Base-by-base conservation (phyloP, 2,113 vertebrate genomes). In the Procavia capensis region DNA sequence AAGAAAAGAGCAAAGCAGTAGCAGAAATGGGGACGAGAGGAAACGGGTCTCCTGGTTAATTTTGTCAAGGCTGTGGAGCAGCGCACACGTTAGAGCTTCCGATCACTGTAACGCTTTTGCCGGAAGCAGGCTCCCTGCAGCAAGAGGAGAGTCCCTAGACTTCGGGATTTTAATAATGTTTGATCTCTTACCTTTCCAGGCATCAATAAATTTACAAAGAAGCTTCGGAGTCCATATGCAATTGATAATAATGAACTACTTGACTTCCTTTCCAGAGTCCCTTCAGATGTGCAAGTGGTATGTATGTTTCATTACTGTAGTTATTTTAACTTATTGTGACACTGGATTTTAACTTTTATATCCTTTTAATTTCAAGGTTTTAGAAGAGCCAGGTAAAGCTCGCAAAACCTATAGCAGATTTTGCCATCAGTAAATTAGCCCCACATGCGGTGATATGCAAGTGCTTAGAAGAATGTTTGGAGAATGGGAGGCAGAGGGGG, bases 131-230 rank as follows among this genome's bases (percentile, higher is more conserved):
- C 41, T 70, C 89, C 96, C 43, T 61, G 4, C 5, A 47, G 90
- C 24, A 54, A 59, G 16, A 45, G 45, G 5, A 76, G 19, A 79
- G 59, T 72, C 20, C 78, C 36, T 47, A 82, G 41, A 85, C 9
- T 78, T 41, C 66, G 68, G 64, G 22, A 75, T 86, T 45, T 66
- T 54, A 89, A 66, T 97, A 96, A 97, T 47, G 10, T 80, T 75
- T 97, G 36, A 98, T 93, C 50, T 97, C 27, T 97, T 78, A 36
- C 80, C 98, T 97, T 97, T 98, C 84, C 96, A 99, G 99, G 99
- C 82, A 99, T 99, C 96, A 99, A 99, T 98, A 99, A 99, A 99
- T 99, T 99, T 98, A 99, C 99, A 93, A 99, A 99, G 98, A 99
- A 99, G 98, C 99, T 99, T 95, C 98, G 99, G 96, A 99, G 99